phyloP scores from a whole-genome alignment of 64 coral and sea anemone species.

The Dendrophyllia cribrosa region DNA sequence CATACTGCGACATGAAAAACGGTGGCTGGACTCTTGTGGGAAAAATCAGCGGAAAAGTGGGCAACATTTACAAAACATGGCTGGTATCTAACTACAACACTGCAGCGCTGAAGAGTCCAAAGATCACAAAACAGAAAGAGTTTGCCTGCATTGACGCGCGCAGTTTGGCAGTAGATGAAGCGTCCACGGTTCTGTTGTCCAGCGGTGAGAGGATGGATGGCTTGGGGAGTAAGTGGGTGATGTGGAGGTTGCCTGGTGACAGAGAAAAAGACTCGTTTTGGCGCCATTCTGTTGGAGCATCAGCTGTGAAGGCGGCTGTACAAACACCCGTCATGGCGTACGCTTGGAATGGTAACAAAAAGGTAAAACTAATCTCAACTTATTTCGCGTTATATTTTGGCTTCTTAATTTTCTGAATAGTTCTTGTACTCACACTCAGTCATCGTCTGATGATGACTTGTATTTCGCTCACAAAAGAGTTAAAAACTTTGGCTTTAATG shows the following conservation, averaged over 20 bases:
- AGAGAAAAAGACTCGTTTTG: conserved; percentile 76
- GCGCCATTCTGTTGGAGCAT: conserved; percentile 53
- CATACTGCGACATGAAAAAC: conserved; percentile 87
- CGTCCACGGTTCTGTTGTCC: conserved; percentile 71
- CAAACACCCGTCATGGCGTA: conserved; percentile 39
- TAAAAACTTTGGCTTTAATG: too few species aligned
- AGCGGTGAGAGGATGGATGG: conserved; percentile 62
- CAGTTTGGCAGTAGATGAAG: conserved; percentile 57
- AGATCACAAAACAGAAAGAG: conserved; percentile 23
- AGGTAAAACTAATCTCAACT: conserved; percentile 19
- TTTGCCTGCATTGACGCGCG: conserved; percentile 72
- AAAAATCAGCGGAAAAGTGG: conserved; percentile 78
- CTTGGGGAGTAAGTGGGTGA: conserved; percentile 78
- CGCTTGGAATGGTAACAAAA: conserved; percentile 63
- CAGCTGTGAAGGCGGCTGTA: conserved; percentile 13
- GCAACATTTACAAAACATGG: conserved; percentile 77
- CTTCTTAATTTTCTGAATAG: too few species aligned
- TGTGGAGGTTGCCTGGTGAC: conserved; percentile 62
- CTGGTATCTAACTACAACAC: conserved; percentile 69
- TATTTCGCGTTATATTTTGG: too few species aligned
- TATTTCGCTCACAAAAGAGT: too few species aligned
- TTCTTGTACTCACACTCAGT: too few species aligned
- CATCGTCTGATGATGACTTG: too few species aligned
- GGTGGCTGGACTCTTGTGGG: conserved; percentile 94
- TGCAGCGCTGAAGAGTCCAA: conserved; percentile 41